Evolutionary conservation across 1,140 invertebrate species (phyloP).

Genomic region (Macrobrachium nipponense): DNA sequence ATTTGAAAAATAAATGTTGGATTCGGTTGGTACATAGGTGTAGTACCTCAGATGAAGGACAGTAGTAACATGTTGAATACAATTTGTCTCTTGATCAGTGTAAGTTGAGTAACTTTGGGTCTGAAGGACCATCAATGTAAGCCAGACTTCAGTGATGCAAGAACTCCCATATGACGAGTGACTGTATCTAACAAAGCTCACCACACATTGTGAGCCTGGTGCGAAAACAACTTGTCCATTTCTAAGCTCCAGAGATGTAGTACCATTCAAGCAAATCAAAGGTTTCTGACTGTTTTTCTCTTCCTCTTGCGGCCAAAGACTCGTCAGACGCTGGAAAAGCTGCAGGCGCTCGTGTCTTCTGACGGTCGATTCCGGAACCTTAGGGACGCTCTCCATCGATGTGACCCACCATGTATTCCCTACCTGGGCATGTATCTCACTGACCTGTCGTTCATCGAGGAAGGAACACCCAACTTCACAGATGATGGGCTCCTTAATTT

Average conservation of each 20-base stretch:
- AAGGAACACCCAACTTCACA: constrained; percentile 92
- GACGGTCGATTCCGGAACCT: constrained; percentile 90
- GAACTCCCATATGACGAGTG: no score
- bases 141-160: no score
- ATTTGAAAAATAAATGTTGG: no score
- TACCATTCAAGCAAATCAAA: neutral
- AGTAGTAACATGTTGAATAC: no score
- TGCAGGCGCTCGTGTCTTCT: constrained; percentile 88
- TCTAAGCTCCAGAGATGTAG: neutral
- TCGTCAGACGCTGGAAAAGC: constrained; percentile 87
- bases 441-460: constrained; percentile 94
- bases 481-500: constrained; percentile 93
- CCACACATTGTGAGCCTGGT: no score
- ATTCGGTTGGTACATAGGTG: no score
- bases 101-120: no score
- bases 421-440: constrained; percentile 94
- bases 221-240: no score
- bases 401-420: constrained; percentile 93
- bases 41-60: no score
- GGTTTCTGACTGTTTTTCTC: neutral
- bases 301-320: constrained; percentile 75
- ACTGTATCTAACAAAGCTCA: no score
- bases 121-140: no score
- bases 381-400: constrained; percentile 88
- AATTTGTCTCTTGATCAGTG: no score